Evolutionary conservation across 1,140 invertebrate species (phyloP), one percentile per base, ranked within the genome.

Genomic region (Psix sp.): DNA sequence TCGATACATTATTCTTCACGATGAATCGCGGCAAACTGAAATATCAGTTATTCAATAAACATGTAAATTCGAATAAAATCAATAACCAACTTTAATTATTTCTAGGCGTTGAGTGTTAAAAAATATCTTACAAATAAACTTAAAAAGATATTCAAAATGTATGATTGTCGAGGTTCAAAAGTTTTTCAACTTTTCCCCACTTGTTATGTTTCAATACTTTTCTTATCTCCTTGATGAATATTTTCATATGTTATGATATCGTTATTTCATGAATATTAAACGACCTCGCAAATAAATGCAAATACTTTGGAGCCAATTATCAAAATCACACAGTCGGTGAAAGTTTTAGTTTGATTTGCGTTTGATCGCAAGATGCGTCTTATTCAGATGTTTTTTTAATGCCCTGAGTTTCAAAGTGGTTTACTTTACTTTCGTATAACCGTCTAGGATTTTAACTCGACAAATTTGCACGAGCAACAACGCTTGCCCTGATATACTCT

Each of bases 301-400:
- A 6, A 33, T 49, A 38, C 48, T 52, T 52, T 38, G 11, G 9
- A 52, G 3, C 10, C 14, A 26, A 52, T 26, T 52, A 52, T 52
- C n/a, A 13, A 46, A 52, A 26, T 15, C 49, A 40, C 6, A 5
- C 10, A 29, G 29, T 21, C 29, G n/a, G 29, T 10, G 7, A 38
- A 46, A 57, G 54, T 56, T 59, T 20, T 59, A 38, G 46, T 59
- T 59, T 18, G 16, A 29, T 46, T 24, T 38, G 13, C 15, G 17
- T 49, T 49, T 60, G 35, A 60, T 49, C 40, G 15, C 39, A 52
- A 24, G 31, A 52, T 51, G 46, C 21, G 35, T 43, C 33, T 26
- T 45, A 38, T 52, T 36, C n/a, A 29, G 40, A 48, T 63, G 59
- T 51, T 63, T 63, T 63, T 63, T 63, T n/a, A 63, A 63, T 63